phyloP scores from a whole-genome alignment of 2,888 invertebrate species.

The Andrena flavipes region DNA sequence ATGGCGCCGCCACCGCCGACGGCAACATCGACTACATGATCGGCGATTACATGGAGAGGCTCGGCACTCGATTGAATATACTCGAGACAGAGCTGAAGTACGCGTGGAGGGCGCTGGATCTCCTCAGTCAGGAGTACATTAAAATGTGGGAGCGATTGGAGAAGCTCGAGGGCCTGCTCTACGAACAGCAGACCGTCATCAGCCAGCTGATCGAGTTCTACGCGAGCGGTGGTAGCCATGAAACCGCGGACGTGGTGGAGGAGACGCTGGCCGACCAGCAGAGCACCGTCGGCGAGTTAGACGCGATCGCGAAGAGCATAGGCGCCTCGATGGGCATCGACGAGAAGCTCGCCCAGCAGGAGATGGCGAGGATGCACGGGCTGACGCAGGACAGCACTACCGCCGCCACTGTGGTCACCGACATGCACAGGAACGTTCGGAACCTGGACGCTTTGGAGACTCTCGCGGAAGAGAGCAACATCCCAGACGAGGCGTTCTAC shows the following conservation, averaged over 20 bases:
- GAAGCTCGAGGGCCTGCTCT: constrained; percentile 93
- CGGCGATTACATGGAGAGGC: constrained; percentile 95
- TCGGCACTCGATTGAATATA: constrained; percentile 94
- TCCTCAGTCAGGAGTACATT: constrained; percentile 96
- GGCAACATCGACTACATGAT: constrained; percentile 89
- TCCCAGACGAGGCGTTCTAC: constrained; percentile 94
- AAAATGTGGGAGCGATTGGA: constrained; percentile 97
- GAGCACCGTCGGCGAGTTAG: constrained; percentile 80
- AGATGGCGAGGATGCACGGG: constrained; percentile 80
- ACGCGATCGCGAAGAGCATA: constrained; percentile 82
- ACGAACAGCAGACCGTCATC: constrained; percentile 96
- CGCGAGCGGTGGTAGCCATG: constrained; percentile 86
- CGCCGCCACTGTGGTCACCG: constrained; percentile 76
- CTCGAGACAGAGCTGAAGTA: constrained; percentile 96
- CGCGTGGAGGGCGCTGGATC: constrained; percentile 96
- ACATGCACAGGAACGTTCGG: constrained; percentile 80
- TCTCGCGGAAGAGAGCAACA: constrained; percentile 86
- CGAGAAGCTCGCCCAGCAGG: constrained; percentile 81
- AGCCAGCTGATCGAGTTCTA: constrained; percentile 94
- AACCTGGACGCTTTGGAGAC: constrained; percentile 81
- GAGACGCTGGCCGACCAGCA: constrained; percentile 76
- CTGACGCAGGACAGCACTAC: constrained; percentile 76
- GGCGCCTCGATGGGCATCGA: constrained; percentile 81
- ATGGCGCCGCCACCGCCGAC: constrained; percentile 68
- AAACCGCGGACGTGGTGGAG: constrained; percentile 73